These are phyloP conservation scores for Cavia porcellus DNA, from an alignment of 2,113 vertebrate species.

Conservation along the genomic window DNA sequence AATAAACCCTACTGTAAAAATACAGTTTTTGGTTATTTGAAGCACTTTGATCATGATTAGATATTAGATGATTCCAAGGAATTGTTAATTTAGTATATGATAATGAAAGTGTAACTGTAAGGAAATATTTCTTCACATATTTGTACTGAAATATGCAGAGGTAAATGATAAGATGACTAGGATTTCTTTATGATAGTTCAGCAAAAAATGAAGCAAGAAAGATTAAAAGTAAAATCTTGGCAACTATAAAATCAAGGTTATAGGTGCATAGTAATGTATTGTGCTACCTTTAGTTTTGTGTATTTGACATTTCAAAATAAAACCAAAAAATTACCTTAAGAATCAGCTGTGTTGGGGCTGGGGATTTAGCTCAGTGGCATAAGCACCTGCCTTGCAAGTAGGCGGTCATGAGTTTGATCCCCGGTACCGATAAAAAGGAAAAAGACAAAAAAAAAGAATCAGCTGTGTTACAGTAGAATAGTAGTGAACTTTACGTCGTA, in stretches of 20 bases:
- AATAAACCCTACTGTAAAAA: constrained; percentile 28
- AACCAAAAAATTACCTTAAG: not conserved
- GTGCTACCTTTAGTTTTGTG: not conserved
- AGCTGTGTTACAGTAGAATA: not conserved
- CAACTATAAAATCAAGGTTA: not conserved
- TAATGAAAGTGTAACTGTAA: constrained; percentile 37
- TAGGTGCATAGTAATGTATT: not conserved
- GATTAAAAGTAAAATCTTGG: constrained; percentile 34
- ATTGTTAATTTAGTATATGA: not conserved
- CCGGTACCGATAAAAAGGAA: too few species aligned
- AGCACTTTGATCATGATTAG: not conserved
- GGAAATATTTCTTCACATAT: constrained; percentile 3
- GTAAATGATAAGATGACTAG: not conserved
- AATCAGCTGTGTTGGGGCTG: not conserved
- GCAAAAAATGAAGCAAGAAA: not conserved
- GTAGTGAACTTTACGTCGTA: not conserved
- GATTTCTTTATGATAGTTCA: constrained; percentile 50
- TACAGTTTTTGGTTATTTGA: not conserved
- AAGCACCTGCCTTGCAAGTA: too few species aligned
- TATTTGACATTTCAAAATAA: constrained; percentile 46
- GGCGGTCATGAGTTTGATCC: too few species aligned
- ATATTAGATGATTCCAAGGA: not conserved
- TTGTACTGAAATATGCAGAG: not conserved
- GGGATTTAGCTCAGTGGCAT: too few species aligned
- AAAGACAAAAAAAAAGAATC: not conserved